A percentile compares a stretch with the other conserved stretches of the same genome.
Evolutionary conservation across 2,888 invertebrate species (phyloP).

Genomic region (Dicyrtomina minuta): DNA sequence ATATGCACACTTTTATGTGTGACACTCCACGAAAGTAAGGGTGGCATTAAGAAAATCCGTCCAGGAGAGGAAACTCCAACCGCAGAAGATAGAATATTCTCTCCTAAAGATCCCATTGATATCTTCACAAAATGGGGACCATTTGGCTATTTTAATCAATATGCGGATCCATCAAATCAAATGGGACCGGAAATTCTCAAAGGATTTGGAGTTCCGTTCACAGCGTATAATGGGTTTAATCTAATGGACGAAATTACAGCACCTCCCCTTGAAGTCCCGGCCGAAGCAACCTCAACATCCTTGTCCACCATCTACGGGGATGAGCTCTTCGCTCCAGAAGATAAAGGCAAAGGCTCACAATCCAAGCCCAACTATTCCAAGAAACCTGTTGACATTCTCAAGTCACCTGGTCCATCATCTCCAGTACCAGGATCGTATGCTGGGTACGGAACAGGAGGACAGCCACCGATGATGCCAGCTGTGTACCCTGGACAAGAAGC

Average conservation of each 20-base stretch:
- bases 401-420: background rate
- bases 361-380: background rate
- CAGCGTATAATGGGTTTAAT: constrained; percentile 30
- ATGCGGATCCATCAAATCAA: constrained; percentile 25
- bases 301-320: background rate
- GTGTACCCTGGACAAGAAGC: too few species aligned
- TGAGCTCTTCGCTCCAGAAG: background rate
- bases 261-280: constrained; percentile 20
- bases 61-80: too few species aligned
- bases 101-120: constrained; percentile 2
- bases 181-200: constrained; percentile 34
- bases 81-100: too few species aligned
- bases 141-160: constrained; percentile 32
- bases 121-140: constrained; percentile 26
- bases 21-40: too few species aligned
- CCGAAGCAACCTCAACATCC: constrained; percentile 14
- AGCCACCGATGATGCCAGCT: too few species aligned
- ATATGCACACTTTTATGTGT: too few species aligned
- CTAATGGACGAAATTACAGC: constrained; percentile 11
- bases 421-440: background rate
- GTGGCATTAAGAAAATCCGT: too few species aligned
- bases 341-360: background rate
- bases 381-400: background rate
- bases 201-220: constrained; percentile 28
- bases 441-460: background rate